phyloP scores from a whole-genome alignment of 2,113 vertebrate genomes.

The Actenoides lindsayi region DNA sequence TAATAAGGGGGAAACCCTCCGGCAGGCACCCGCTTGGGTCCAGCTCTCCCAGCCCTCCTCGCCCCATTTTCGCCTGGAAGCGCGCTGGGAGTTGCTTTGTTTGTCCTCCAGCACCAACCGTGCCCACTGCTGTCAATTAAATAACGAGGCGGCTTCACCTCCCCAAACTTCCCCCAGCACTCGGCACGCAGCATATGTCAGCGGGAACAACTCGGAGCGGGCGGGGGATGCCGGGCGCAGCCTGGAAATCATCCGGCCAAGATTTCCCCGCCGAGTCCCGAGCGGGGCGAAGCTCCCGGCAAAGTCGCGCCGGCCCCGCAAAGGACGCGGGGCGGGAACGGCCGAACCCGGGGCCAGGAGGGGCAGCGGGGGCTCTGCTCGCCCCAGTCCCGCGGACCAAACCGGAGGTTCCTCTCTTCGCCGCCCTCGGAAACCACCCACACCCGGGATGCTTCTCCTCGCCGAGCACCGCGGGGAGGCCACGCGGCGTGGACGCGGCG shows the following conservation, averaged over 20 bases:
- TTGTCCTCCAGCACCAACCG: background rate
- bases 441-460: rapidly evolving
- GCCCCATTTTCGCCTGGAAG: background rate
- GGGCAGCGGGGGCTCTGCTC: background rate
- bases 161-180: background rate
- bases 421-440: rapidly evolving
- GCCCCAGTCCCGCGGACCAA: background rate
- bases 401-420: rapidly evolving
- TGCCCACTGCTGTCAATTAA: background rate
- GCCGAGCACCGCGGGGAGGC: rapidly evolving
- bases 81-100: background rate
- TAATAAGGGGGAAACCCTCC: background rate
- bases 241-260: background rate
- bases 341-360: rapidly evolving
- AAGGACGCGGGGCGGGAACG: background rate
- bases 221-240: background rate
- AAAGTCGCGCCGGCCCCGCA: background rate
- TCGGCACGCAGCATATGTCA: background rate
- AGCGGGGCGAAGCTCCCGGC: background rate
- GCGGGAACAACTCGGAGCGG: background rate
- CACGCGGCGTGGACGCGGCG: rapidly evolving
- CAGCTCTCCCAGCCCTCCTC: background rate
- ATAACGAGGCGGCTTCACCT: background rate
- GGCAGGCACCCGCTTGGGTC: background rate
- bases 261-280: rapidly evolving